Conservation (phyloP, 37 sponge, comb jelly and placozoan species). For the Amphimedon queenslandica region DNA sequence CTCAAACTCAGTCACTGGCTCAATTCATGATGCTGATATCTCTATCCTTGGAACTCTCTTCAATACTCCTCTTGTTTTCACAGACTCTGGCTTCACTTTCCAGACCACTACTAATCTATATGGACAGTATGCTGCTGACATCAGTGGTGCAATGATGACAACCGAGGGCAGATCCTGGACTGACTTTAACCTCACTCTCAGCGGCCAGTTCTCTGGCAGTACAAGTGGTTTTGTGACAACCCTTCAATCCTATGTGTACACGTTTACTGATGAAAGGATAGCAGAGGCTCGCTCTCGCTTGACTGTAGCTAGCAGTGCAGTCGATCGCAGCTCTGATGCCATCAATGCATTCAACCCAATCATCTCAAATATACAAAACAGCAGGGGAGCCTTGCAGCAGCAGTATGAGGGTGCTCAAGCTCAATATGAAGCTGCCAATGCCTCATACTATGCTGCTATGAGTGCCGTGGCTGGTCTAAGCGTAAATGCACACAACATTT, state of each 20-base stretch:
- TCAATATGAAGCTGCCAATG: conserved; percentile 1
- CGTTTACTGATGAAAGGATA: background rate
- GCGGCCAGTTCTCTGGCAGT: background rate
- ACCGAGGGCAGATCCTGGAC: background rate
- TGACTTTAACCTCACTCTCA: background rate
- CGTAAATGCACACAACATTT: no score
- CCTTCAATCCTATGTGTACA: background rate
- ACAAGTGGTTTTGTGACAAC: background rate
- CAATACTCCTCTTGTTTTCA: conserved; percentile 2
- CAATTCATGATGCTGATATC: background rate
- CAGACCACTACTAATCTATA: background rate
- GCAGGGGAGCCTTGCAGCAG: background rate
- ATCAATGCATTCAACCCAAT: background rate
- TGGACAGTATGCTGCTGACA: background rate
- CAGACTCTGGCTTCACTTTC: background rate
- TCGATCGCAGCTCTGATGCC: background rate
- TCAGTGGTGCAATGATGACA: background rate
- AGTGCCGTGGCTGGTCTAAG: background rate
- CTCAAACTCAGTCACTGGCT: background rate
- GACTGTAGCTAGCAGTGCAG: background rate
- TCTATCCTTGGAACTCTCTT: conserved; percentile 14
- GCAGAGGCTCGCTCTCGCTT: background rate
- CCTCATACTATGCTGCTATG: background rate
- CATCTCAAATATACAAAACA: background rate
- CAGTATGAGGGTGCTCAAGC: background rate